Conservation (phyloP, 1,140 invertebrate genomes). For the Chrysomallon squamiferum region DNA sequence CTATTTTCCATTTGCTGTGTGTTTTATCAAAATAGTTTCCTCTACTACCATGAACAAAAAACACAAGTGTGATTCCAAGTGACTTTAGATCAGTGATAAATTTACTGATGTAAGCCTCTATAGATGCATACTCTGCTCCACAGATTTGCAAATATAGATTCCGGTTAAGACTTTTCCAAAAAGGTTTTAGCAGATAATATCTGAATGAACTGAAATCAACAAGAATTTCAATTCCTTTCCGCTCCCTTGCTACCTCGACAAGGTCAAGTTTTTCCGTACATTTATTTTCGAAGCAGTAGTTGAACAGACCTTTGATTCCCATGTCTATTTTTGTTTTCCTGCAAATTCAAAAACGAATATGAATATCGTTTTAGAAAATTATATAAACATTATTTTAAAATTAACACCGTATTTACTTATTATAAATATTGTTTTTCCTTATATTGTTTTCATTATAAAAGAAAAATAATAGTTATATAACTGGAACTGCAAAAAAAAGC, state of each 20-base stretch:
- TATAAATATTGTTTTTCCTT: too few relatives aligned
- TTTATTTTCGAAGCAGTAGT: conserved; percentile 32
- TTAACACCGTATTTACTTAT: too few relatives aligned
- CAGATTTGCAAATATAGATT: conserved; percentile 48
- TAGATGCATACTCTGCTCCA: conserved; percentile 50
- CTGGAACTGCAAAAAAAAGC: too few relatives aligned
- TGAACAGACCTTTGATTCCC: conserved; percentile 48
- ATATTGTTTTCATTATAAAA: too few relatives aligned
- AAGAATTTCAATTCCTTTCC: conserved; percentile 51
- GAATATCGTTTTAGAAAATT: too few relatives aligned
- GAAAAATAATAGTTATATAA: too few relatives aligned
- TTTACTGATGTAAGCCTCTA: conserved; percentile 43
- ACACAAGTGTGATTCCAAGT: conserved; percentile 43
- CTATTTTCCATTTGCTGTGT: too few relatives aligned
- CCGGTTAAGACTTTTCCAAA: conserved; percentile 7
- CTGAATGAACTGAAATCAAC: conserved; percentile 55
- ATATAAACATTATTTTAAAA: too few relatives aligned
- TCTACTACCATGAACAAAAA: conserved; percentile 51
- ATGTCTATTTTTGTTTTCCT: too few relatives aligned
- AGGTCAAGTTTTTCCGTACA: conserved; percentile 44
- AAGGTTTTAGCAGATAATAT: conserved; percentile 26
- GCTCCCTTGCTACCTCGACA: conserved; percentile 36
- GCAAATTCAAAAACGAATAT: too few relatives aligned
- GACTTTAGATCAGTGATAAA: conserved; percentile 43
- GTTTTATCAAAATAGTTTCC: too few relatives aligned